phyloP scores from a whole-genome alignment of 2,113 vertebrate species.

The Garra rufa region DNA sequence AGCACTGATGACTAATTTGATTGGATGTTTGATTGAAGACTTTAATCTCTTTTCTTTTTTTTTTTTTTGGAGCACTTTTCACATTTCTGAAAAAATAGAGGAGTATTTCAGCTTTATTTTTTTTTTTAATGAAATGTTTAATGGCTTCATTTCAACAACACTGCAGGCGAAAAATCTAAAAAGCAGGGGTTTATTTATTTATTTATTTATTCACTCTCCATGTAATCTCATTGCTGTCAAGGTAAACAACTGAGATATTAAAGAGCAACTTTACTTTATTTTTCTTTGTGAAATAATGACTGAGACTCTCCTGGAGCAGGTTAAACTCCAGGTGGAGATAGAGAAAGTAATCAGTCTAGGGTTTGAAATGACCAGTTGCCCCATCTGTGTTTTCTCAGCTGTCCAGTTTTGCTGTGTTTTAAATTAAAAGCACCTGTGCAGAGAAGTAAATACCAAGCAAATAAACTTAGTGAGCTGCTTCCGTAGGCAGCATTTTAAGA shows the following conservation, averaged over 20 bases:
- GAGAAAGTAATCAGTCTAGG: slow-evolving; percentile 53
- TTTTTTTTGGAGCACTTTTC: too few relatives aligned
- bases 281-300: not conserved
- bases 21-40: too few relatives aligned
- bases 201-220: too few relatives aligned
- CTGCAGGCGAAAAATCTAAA: not conserved
- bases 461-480: not conserved
- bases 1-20: too few relatives aligned
- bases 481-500: not conserved
- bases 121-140: not conserved
- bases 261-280: not conserved
- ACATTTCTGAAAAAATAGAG: too few relatives aligned
- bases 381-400: slow-evolving; percentile 71
- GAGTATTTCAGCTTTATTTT: not conserved
- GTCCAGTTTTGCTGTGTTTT: slow-evolving; percentile 70
- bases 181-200: too few relatives aligned
- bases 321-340: slow-evolving; percentile 43
- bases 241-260: not conserved
- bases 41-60: too few relatives aligned
- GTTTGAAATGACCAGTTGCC: slow-evolving; percentile 57
- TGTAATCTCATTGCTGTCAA: not conserved
- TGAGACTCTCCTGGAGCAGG: slow-evolving; percentile 2
- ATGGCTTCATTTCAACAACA: not conserved
- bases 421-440: slow-evolving; percentile 71
- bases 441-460: slow-evolving; percentile 49